Evolutionary conservation across 2,888 invertebrate genomes (phyloP).

Genomic region (Vanessa cardui): DNA sequence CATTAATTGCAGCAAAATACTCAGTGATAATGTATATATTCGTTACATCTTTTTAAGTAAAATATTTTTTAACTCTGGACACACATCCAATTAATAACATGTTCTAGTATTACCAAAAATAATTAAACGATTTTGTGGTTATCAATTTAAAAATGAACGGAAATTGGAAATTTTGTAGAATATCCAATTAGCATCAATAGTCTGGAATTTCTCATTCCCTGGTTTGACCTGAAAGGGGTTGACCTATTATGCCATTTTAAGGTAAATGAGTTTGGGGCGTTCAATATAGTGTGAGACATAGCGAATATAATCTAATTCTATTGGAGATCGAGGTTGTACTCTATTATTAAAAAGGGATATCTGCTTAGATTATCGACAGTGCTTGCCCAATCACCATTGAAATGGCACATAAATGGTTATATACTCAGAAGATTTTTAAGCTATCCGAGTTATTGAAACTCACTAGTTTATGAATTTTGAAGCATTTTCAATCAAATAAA

Average conservation of each 20-base stretch:
- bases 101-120: not conserved
- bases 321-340: slow-evolving; percentile 44
- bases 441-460: no score
- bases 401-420: no score
- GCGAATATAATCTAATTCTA: slow-evolving; percentile 60
- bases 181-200: slow-evolving; percentile 17
- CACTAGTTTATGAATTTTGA: no score
- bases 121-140: not conserved
- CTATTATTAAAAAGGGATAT: not conserved
- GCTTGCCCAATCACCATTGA: no score
- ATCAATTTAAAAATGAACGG: slow-evolving; percentile 5
- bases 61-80: no score
- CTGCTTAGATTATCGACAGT: no score
- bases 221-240: slow-evolving; percentile 62
- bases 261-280: slow-evolving; percentile 63
- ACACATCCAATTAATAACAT: not conserved
- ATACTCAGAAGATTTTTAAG: no score
- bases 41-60: no score
- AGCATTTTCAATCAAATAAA: no score
- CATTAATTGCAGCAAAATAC: no score
- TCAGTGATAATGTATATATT: no score
- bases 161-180: slow-evolving; percentile 1
- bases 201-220: slow-evolving; percentile 37
- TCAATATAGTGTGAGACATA: slow-evolving; percentile 55
- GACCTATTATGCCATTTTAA: slow-evolving; percentile 68